phyloP scores from a whole-genome alignment of 2,888 invertebrate genomes.

The Camponotus fellah region DNA sequence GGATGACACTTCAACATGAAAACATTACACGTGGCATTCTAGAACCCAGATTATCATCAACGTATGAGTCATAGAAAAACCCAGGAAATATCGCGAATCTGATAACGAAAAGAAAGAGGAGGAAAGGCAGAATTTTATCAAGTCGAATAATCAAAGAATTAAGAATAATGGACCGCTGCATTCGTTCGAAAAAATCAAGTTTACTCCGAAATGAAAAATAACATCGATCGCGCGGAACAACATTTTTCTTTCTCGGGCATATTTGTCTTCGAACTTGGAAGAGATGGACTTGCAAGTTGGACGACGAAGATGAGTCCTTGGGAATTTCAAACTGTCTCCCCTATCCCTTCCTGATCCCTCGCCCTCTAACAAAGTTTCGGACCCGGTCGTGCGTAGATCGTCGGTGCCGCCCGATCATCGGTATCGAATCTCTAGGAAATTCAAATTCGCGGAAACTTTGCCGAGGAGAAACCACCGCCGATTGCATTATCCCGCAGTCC shows the following conservation, averaged over 20 bases:
- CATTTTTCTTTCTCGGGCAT: background rate
- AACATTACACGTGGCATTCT: background rate
- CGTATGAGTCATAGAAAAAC: background rate
- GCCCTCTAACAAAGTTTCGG: constrained; percentile 40
- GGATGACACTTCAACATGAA: background rate
- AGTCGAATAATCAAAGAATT: constrained; percentile 15
- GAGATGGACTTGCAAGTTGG: constrained; percentile 29
- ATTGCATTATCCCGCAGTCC: constrained; percentile 26
- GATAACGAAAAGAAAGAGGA: background rate
- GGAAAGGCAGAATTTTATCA: background rate
- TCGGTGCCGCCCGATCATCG: background rate
- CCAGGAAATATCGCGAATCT: background rate
- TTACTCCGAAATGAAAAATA: background rate
- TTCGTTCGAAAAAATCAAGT: constrained; percentile 25
- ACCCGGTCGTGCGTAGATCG: constrained; percentile 20
- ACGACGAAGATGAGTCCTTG: constrained; percentile 54
- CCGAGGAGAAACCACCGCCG: constrained; percentile 4
- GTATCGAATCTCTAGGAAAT: constrained; percentile 46
- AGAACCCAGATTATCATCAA: background rate
- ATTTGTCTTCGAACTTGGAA: background rate
- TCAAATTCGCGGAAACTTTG: constrained; percentile 46
- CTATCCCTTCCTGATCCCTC: background rate
- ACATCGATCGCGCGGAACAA: background rate
- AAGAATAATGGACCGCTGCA: background rate
- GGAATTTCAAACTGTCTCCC: background rate